Percentiles rank a stretch among this genome's conserved stretches.
These are phyloP conservation scores for Psix sp. DNA, from an alignment of 1,140 invertebrate species.

Conservation along the genomic window DNA sequence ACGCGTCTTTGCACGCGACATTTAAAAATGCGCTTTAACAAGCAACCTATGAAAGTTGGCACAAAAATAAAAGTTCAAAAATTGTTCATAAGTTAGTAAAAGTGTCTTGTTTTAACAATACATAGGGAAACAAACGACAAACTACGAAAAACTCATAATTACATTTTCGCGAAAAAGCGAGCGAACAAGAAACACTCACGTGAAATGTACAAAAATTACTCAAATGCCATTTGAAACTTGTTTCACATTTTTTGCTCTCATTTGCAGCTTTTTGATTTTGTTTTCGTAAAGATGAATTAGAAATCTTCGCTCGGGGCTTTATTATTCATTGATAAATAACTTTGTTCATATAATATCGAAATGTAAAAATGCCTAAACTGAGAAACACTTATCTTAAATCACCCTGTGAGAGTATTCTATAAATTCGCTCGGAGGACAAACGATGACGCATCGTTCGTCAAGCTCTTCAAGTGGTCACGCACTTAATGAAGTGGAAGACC, in stretches of 20 bases:
- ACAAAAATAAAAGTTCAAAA: conserved; percentile 12
- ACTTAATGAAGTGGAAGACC: conserved; percentile 47
- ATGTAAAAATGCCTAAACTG: too few relatives aligned
- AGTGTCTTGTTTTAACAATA: too few relatives aligned
- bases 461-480: conserved; percentile 33
- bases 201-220: background rate
- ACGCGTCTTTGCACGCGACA: conserved; percentile 16
- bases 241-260: background rate
- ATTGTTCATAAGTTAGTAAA: conserved; percentile 10
- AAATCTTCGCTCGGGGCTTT: too few relatives aligned
- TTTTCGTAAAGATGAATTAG: too few relatives aligned
- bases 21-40: conserved; percentile 25
- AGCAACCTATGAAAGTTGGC: conserved; percentile 2
- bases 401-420: conserved; percentile 32
- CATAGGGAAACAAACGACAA: conserved; percentile 4
- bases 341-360: too few relatives aligned
- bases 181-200: too few relatives aligned
- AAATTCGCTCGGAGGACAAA: too few relatives aligned
- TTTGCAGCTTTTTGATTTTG: background rate
- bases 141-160: background rate
- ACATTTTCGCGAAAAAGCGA: too few relatives aligned
- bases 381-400: conserved; percentile 28
- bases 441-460: conserved; percentile 32
- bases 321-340: too few relatives aligned
- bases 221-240: background rate